These are phyloP conservation scores for Hippocampus kuda DNA, from an alignment of 2,797 vertebrate genomes.

Conservation along the genomic window DNA sequence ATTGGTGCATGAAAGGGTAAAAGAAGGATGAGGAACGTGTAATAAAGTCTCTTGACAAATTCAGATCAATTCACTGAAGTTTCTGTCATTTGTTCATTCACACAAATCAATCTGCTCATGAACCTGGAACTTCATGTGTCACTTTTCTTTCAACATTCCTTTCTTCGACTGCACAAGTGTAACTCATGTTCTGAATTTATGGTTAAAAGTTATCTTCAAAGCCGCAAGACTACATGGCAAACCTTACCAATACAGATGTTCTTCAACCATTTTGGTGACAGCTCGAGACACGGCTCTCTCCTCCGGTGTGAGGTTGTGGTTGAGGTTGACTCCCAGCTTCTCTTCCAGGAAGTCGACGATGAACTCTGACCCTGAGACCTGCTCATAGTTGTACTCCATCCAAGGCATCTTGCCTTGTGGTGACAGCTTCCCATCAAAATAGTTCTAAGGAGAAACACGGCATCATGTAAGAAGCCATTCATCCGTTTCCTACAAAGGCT, in stretches of 20 bases:
- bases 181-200: not conserved
- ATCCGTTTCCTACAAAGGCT: not conserved
- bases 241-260: slow-evolving; percentile 94
- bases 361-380: slow-evolving; percentile 91
- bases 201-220: not conserved
- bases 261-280: slow-evolving; percentile 94
- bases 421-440: slow-evolving; percentile 95
- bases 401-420: slow-evolving; percentile 98
- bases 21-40: no score
- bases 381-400: slow-evolving; percentile 94
- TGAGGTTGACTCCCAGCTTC: slow-evolving; percentile 90
- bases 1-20: no score
- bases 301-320: slow-evolving; percentile 81
- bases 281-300: slow-evolving; percentile 87
- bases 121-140: not conserved
- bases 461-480: slow-evolving; percentile 3
- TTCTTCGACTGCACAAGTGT: not conserved
- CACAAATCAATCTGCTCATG: not conserved
- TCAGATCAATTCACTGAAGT: no score
- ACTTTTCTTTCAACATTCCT: not conserved
- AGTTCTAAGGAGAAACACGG: slow-evolving; percentile 71
- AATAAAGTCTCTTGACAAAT: no score
- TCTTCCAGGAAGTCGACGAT: slow-evolving; percentile 98
- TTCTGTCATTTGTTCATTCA: not conserved
- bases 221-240: not conserved